Conservation (phyloP, 2,797 vertebrate genomes). For the Threskiornis aethiopicus region DNA sequence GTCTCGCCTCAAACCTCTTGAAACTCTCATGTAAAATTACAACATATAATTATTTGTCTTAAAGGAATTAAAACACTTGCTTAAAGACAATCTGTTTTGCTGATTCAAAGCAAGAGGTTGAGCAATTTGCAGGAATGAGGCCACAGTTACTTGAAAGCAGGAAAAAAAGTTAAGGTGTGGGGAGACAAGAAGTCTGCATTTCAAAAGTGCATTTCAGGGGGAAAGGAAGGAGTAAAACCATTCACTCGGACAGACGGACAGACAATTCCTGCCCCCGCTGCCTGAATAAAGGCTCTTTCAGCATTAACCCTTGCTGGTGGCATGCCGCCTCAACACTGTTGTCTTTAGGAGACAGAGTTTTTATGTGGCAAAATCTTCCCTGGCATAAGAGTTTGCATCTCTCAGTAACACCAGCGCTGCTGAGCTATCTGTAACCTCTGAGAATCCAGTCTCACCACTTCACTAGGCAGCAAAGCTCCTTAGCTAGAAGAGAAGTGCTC, state of each 20-base stretch:
- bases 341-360: not conserved
- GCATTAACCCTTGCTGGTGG: not conserved
- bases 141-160: not conserved
- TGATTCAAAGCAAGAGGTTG: not conserved
- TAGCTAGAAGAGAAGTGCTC: not conserved
- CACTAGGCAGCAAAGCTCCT: not conserved
- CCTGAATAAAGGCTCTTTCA: not conserved
- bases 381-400: not conserved
- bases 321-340: accelerated
- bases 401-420: not conserved
- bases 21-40: not conserved
- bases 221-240: not conserved
- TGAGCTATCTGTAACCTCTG: not conserved
- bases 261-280: not conserved
- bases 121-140: not conserved
- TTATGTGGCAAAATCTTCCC: not conserved
- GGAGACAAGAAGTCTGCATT: not conserved
- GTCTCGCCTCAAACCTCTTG: not conserved
- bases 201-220: not conserved
- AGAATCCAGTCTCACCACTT: not conserved
- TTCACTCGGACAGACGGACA: not conserved
- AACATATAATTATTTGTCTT: not conserved
- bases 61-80: not conserved
- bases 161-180: not conserved
- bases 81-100: not conserved